Conservation (phyloP, 2,888 invertebrate species). For the Eumacrocentrus americanus region DNA sequence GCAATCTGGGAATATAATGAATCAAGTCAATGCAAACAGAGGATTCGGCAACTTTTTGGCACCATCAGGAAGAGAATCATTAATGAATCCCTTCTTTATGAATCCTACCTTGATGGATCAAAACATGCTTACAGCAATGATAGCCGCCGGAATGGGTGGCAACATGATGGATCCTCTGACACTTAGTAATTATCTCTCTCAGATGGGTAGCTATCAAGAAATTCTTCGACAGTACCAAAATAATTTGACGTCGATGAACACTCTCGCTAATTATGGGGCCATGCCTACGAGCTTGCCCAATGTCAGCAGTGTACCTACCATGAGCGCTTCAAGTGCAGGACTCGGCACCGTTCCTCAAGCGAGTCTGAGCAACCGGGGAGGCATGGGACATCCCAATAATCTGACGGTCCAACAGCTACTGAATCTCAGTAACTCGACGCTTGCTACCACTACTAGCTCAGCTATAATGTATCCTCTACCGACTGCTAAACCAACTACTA, state of each 20-base stretch:
- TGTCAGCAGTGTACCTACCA: slow-evolving; percentile 40
- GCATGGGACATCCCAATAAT: slow-evolving; percentile 39
- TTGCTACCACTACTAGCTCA: slow-evolving; percentile 34
- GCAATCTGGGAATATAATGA: slow-evolving; percentile 41
- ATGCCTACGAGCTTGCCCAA: slow-evolving; percentile 37
- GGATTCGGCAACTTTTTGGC: slow-evolving; percentile 48
- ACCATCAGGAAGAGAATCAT: slow-evolving; percentile 42
- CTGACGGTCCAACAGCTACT: slow-evolving; percentile 47
- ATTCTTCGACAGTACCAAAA: slow-evolving; percentile 53
- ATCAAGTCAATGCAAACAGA: slow-evolving; percentile 46
- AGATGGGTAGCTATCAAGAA: slow-evolving; percentile 53
- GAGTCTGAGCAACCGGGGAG: slow-evolving; percentile 37
- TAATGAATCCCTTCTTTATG: slow-evolving; percentile 53
- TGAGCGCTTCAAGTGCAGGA: slow-evolving; percentile 40
- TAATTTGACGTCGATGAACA: slow-evolving; percentile 47
- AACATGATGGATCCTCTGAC: slow-evolving; percentile 51
- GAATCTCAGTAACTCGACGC: slow-evolving; percentile 43
- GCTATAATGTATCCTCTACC: slow-evolving; percentile 44
- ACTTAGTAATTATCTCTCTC: slow-evolving; percentile 52
- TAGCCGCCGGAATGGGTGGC: slow-evolving; percentile 46
- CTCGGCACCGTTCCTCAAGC: slow-evolving; percentile 23
- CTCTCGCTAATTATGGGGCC: slow-evolving; percentile 40
- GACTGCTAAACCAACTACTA: slow-evolving; percentile 42
- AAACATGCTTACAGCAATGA: slow-evolving; percentile 48
- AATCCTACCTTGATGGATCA: slow-evolving; percentile 53